Conservation (phyloP, 2,113 vertebrate genomes). For the Oryzias celebensis region DNA sequence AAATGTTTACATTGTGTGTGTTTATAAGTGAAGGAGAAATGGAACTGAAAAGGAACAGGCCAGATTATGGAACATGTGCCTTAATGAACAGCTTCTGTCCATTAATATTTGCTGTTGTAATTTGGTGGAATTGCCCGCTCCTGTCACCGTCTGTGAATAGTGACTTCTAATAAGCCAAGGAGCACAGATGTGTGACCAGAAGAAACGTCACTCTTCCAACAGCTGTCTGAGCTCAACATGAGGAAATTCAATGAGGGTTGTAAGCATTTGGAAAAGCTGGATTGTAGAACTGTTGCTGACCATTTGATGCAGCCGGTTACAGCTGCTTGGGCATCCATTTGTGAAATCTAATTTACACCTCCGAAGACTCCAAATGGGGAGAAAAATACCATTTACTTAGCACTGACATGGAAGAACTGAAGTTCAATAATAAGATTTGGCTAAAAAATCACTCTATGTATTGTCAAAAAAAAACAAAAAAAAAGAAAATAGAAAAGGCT, state of each 20-base stretch:
- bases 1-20: neutral
- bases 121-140: no score
- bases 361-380: no score
- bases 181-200: neutral
- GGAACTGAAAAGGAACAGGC: neutral
- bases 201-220: neutral
- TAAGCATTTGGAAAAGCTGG: neutral
- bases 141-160: neutral
- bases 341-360: no score
- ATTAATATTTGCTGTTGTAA: neutral
- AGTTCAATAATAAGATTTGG: neutral
- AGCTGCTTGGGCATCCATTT: no score
- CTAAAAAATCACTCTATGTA: no score
- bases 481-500: no score
- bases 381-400: neutral
- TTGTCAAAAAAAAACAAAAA: no score
- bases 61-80: neutral
- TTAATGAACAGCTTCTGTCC: neutral
- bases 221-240: neutral
- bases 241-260: neutral
- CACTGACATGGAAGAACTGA: neutral
- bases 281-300: neutral
- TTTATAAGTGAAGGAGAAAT: neutral
- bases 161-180: neutral
- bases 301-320: no score